Percentiles rank a stretch among this genome's conserved stretches.
Conservation (phyloP, 1,140 invertebrate genomes). For the Apis laboriosa region DNA sequence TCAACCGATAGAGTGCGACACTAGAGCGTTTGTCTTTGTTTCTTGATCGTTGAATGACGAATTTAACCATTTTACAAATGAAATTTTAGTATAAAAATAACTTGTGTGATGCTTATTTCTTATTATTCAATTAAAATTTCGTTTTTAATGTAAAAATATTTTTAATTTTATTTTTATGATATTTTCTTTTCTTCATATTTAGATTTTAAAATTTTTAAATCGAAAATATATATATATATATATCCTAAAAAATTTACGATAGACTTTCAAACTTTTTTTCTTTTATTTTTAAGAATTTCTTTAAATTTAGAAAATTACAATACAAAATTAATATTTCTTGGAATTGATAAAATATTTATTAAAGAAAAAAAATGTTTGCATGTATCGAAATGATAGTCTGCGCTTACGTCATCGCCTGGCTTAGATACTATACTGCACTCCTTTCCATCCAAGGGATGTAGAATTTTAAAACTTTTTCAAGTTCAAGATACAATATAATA, state of each 20-base stretch:
- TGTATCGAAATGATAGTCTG: not conserved
- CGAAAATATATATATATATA: too few species aligned
- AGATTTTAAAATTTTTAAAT: not conserved
- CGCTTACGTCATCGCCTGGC: constrained; percentile 63
- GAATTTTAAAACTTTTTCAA: not conserved
- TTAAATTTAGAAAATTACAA: not conserved
- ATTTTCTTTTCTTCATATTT: not conserved
- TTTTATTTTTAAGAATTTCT: not conserved
- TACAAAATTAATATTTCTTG: not conserved
- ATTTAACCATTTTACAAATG: not conserved
- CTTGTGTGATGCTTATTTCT: not conserved
- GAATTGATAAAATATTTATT: constrained; percentile 6
- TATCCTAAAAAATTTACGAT: not conserved
- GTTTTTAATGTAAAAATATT: not conserved
- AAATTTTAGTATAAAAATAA: not conserved
- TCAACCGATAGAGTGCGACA: constrained; percentile 16
- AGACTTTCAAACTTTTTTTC: not conserved
- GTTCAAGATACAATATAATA: not conserved
- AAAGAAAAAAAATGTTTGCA: constrained; percentile 17
- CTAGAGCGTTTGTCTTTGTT: constrained; percentile 6
- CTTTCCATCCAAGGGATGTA: constrained; percentile 6
- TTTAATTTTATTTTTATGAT: not conserved
- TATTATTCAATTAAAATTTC: not conserved
- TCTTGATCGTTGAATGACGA: constrained; percentile 19
- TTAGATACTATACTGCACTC: constrained; percentile 31